Evolutionary conservation across 2,888 invertebrate species (phyloP), one percentile per base, ranked within the genome.

Genomic region (Eumerus sabulonum): DNA sequence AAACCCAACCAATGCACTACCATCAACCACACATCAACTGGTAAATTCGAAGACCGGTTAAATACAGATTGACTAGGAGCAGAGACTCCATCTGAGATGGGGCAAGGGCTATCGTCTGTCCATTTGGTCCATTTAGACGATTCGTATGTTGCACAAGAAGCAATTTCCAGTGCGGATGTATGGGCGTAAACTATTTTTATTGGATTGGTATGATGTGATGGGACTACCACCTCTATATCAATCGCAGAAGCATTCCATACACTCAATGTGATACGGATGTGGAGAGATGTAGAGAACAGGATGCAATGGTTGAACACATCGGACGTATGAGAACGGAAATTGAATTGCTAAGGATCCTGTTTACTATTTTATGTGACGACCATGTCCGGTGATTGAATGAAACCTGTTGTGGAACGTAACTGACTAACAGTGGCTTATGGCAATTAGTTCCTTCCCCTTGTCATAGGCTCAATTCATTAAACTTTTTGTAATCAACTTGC

Each of bases 141-240:
- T 77, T 73, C 67, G 67, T 79, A 67, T 77, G 73, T 64, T 27
- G 27, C 27, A 27, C 27, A 74, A 79, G 74, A 79, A 70, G 79
- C 68, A 79, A 79, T 79, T 79, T 74, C 59, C 68, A 64, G 79
- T 74, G 79, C 79, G 79, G 79, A 79, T 79, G 79, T 79, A 74
- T 74, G 79, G 79, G 79, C 79, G 79, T 79, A 45, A 70, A 73
- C 79, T 70, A 79, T 74, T 74, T 79, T 79, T 79, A 79, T 79
- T 79, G 74, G 56, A 79, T 68, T 63, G 44, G 45, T 67, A 54
- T 64, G 51, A 40, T 57, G 71, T 64, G 59, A 54, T 62, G 63
- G 56, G 67, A 62, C 67, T 42, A 67, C 44, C 53, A 60, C 44
- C 54, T 40, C 45, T 11, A 40, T 38, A 42, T 47, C 9, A 60